phyloP scores from a whole-genome alignment of 2,797 vertebrate species.

The Orestias chungarensis region DNA sequence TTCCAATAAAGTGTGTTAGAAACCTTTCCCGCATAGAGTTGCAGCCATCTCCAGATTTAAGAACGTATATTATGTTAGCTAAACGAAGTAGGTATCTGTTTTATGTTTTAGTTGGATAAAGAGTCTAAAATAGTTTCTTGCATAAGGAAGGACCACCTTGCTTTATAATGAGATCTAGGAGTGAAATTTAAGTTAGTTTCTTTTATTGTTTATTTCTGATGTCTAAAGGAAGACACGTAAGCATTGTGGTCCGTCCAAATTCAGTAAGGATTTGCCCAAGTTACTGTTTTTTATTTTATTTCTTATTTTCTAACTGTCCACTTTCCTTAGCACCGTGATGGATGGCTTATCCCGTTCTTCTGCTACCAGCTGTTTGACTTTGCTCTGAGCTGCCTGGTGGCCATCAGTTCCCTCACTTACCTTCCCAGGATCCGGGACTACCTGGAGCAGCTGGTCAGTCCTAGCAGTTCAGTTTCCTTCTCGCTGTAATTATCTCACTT shows the following conservation, averaged over 20 bases:
- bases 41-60: background rate
- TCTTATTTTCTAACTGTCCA: background rate
- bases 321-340: conserved; percentile 88
- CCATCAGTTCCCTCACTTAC: conserved; percentile 96
- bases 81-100: background rate
- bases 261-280: background rate
- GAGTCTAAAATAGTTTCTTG: background rate
- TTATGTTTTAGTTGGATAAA: conserved; percentile 20
- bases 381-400: conserved; percentile 95
- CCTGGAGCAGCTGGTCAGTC: conserved; percentile 93
- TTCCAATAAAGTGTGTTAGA: conserved; percentile 31
- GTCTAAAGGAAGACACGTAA: conserved; percentile 14
- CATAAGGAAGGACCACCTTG: conserved; percentile 24
- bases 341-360: conserved; percentile 98
- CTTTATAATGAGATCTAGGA: background rate
- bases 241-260: conserved; percentile 20
- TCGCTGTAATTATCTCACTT: background rate
- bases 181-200: background rate
- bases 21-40: conserved; percentile 4
- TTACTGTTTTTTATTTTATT: background rate
- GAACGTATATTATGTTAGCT: background rate
- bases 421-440: conserved; percentile 97
- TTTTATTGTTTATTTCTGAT: background rate
- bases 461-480: background rate
- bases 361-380: conserved; percentile 99